Base-by-base conservation (phyloP, 2,888 invertebrate species). In the Latrodectus hesperus region DNA sequence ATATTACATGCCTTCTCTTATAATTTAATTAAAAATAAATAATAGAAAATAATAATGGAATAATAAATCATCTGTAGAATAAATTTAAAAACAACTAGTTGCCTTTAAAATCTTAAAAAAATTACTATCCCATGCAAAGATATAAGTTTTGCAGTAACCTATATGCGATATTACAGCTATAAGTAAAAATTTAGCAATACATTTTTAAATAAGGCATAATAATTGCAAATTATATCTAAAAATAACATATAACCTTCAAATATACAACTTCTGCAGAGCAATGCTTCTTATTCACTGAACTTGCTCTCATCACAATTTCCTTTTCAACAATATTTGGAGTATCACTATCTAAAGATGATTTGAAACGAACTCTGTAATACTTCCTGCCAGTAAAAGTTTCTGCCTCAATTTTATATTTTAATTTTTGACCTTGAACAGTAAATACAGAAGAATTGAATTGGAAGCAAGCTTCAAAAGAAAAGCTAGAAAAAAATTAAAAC, bases 401-500 rank as follows among this genome's bases (percentile, higher is more conserved):
- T 0, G 96, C 96, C 93, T 96, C 96, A 14, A 97, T 95, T 8
- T 94, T 94, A 91, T 96, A 96, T 90, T 95, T 94, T 4, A 97
- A 92, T 89, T 93, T 93, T 74, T 96, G 93, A 11, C 74, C 83
- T 10, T 88, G 88, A 14, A 84, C 71, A 16, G 89, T 81, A 90
- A 95, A 94, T 74, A 96, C 5, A 17, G 65, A 77, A 86, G 89
- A 83, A 53, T 91, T 91, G 83, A 93, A 95, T 89, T 94, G 94
- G 91, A 97, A 97, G 91, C 98, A 98, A 0, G 96, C 95, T 92
- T 95, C 94, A 91, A 98, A 96, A 16, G 96, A 94, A 91, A 96
- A 95, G 91, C 96, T 95, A 91, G 9, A 85, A 92, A 91, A 38
- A 22, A 22, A 38, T 38, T 38, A 38, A 38, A 22, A 22, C 22